These are phyloP conservation scores for Tachina lurida DNA, from an alignment of 2,888 invertebrate species.

Conservation along the genomic window DNA sequence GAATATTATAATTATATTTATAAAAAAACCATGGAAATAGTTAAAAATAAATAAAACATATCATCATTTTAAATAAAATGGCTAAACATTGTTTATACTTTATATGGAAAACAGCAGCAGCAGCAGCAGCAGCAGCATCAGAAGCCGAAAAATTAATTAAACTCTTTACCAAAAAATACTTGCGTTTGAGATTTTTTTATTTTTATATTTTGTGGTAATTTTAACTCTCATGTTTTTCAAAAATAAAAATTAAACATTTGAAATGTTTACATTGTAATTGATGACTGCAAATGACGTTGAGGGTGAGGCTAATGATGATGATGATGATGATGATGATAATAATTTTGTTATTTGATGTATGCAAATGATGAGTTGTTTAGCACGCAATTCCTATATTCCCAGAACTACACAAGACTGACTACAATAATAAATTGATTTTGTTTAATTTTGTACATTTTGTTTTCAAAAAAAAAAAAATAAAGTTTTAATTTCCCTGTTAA, in stretches of 20 bases:
- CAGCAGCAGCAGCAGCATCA: background rate
- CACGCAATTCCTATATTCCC: conserved; percentile 15
- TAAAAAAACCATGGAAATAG: background rate
- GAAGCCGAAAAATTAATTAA: background rate
- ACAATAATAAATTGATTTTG: background rate
- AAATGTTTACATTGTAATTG: conserved; percentile 55
- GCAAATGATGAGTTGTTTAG: conserved; percentile 8
- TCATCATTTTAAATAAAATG: background rate
- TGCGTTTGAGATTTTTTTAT: background rate
- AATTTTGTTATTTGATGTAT: background rate
- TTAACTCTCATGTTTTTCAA: conserved; percentile 10
- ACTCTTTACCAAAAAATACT: background rate
- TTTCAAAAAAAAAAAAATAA: background rate
- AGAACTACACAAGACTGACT: background rate
- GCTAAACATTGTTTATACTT: conserved; percentile 27
- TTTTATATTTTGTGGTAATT: background rate
- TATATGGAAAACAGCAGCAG: background rate
- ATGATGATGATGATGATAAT: background rate
- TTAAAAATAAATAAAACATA: background rate
- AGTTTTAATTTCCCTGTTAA: background rate
- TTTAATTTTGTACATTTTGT: background rate
- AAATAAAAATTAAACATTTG: conserved; percentile 29
- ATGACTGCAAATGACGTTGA: background rate
- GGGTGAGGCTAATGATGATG: background rate
- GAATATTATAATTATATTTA: conserved; percentile 10